phyloP scores from a whole-genome alignment of 1,140 invertebrate genomes.

The Parasteatoda tepidariorum region DNA sequence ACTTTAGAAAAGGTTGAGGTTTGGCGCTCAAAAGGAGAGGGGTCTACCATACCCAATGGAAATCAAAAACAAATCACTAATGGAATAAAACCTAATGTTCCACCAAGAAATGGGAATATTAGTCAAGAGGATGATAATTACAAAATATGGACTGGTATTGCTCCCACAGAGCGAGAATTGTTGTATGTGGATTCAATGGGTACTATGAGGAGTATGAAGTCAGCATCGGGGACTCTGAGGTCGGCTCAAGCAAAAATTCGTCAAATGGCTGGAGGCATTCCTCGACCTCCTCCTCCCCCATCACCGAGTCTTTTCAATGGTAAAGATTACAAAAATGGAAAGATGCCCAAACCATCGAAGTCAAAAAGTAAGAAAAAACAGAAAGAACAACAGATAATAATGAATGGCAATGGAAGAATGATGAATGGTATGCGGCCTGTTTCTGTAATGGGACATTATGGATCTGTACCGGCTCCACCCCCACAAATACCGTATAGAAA shows the following conservation, averaged over 20 bases:
- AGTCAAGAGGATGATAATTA: constrained; percentile 78
- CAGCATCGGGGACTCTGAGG: constrained; percentile 69
- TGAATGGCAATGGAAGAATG: constrained; percentile 28
- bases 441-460: constrained; percentile 59
- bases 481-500: constrained; percentile 60
- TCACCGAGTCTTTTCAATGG: constrained; percentile 57
- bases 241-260: constrained; percentile 72
- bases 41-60: constrained; percentile 64
- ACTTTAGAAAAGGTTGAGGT: constrained; percentile 65
- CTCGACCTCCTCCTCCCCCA: constrained; percentile 72
- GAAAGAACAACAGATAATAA: constrained; percentile 31
- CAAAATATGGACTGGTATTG: constrained; percentile 83
- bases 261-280: constrained; percentile 81
- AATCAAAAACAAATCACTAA: constrained; percentile 65
- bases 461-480: constrained; percentile 61
- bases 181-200: constrained; percentile 71
- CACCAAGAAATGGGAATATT: constrained; percentile 73
- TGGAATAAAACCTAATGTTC: constrained; percentile 66
- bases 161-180: constrained; percentile 55
- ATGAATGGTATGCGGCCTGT: constrained; percentile 47
- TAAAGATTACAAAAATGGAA: constrained; percentile 49
- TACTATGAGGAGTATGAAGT: constrained; percentile 77
- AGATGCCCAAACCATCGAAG: constrained; percentile 45
- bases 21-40: constrained; percentile 59
- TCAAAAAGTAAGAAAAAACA: constrained; percentile 44